Evolutionary conservation across 2,888 invertebrate species (phyloP).

Genomic region (Xylocampa areola): DNA sequence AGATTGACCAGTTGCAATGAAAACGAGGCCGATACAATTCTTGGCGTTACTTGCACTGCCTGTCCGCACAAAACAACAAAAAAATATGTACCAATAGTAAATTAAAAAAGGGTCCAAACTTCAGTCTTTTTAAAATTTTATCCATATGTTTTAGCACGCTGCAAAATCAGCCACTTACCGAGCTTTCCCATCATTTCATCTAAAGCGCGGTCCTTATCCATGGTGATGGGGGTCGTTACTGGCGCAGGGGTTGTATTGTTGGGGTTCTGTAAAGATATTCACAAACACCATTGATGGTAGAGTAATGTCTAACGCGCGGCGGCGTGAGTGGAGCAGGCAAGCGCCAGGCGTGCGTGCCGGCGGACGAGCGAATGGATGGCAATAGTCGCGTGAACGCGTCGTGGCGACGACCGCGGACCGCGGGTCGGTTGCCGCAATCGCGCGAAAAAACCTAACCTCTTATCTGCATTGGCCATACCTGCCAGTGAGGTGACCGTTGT

Average conservation of each 20-base stretch:
- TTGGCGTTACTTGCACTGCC: slow-evolving; percentile 53
- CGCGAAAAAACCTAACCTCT: slow-evolving; percentile 82
- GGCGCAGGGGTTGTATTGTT: slow-evolving; percentile 56
- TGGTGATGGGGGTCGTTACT: slow-evolving; percentile 64
- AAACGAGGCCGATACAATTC: slow-evolving; percentile 66
- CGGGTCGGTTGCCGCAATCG: slow-evolving; percentile 79
- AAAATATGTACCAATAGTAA: slow-evolving; percentile 54
- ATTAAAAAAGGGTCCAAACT: slow-evolving; percentile 60
- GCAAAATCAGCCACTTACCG: slow-evolving; percentile 81
- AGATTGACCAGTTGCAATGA: slow-evolving; percentile 62
- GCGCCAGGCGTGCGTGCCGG: slow-evolving; percentile 83
- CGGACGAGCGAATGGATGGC: slow-evolving; percentile 83
- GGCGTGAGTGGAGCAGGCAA: slow-evolving; percentile 64
- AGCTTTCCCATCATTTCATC: slow-evolving; percentile 92
- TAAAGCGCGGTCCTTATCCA: slow-evolving; percentile 91
- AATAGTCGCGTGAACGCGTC: slow-evolving; percentile 64
- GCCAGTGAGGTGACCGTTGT: slow-evolving; percentile 50
- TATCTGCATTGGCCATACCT: slow-evolving; percentile 78
- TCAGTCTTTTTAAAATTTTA: slow-evolving; percentile 30
- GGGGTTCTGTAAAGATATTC: slow-evolving; percentile 72
- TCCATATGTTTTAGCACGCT: slow-evolving; percentile 72
- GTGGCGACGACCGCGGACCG: slow-evolving; percentile 72
- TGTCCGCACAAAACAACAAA: slow-evolving; percentile 47
- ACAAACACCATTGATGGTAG: slow-evolving; percentile 82
- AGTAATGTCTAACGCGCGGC: slow-evolving; percentile 61